phyloP scores from a whole-genome alignment of 2,888 invertebrate species.

The Merodon equestris region DNA sequence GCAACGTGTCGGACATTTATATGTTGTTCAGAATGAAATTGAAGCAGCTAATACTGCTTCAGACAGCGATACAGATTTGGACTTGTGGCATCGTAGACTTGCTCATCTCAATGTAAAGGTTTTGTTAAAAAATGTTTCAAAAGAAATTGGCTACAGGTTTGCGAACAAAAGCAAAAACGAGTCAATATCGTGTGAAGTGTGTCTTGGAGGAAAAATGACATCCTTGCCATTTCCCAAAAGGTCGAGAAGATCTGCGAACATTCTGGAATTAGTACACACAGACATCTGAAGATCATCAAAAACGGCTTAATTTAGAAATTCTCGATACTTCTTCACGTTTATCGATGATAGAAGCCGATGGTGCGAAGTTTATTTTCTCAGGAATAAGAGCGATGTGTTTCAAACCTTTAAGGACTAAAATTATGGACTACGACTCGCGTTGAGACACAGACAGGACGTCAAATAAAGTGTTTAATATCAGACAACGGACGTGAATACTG shows the following conservation, averaged over 20 bases:
- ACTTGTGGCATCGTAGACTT: constrained; percentile 9
- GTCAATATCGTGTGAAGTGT: constrained; percentile 3
- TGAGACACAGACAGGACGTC: constrained; percentile 8
- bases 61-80: neutral
- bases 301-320: neutral
- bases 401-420: constrained; percentile 16
- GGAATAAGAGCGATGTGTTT: constrained; percentile 18
- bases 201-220: constrained; percentile 18
- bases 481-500: constrained; percentile 30
- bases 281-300: constrained; percentile 10
- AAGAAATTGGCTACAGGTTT: constrained; percentile 5
- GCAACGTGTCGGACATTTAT: constrained; percentile 3
- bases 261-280: constrained; percentile 28
- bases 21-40: constrained; percentile 23
- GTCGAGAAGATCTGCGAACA: constrained; percentile 1
- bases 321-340: constrained; percentile 3
- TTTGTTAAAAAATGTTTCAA: neutral
- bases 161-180: neutral
- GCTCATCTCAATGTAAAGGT: neutral
- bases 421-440: too few species aligned
- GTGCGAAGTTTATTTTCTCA: constrained; percentile 35
- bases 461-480: constrained; percentile 18
- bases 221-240: constrained; percentile 15
- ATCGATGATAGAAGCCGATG: constrained; percentile 23
- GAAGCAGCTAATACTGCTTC: constrained; percentile 1